Evolutionary conservation across 92 coral and sea anemone species (phyloP).

Genomic region (Actinernus sp.): DNA sequence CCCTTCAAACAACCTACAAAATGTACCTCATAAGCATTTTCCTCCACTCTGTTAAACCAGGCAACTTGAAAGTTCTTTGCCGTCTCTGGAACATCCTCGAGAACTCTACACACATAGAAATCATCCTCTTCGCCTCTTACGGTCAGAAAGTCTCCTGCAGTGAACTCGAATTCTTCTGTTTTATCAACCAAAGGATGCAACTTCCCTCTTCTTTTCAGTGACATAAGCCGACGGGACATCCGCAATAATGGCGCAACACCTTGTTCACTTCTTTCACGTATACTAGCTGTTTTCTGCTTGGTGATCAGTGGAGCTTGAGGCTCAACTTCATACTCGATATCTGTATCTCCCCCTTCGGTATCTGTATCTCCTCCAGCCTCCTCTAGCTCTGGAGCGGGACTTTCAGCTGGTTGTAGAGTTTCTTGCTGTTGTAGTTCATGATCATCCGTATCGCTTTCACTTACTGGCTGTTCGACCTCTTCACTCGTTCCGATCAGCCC

Average conservation of each 20-base stretch:
- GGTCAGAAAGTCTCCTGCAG: conserved; percentile 84
- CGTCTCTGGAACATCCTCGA: conserved; percentile 73
- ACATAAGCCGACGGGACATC: conserved; percentile 82
- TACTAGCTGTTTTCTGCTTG: conserved; percentile 28
- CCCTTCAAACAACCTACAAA: not conserved
- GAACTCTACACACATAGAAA: conserved; percentile 79
- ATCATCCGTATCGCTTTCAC: conserved; percentile 9
- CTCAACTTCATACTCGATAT: conserved; percentile 61
- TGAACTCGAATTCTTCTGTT: conserved; percentile 83
- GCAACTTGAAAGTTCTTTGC: conserved; percentile 71
- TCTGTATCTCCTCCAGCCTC: conserved; percentile 18
- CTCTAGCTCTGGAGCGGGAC: conserved; percentile 9
- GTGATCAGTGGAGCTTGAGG: conserved; percentile 27
- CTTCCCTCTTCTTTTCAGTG: conserved; percentile 79
- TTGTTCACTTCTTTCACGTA: conserved; percentile 18
- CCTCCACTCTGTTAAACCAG: conserved; percentile 78
- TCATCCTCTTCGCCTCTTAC: conserved; percentile 89
- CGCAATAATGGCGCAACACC: conserved; percentile 28
- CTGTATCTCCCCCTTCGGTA: conserved; percentile 45
- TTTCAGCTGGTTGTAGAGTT: not conserved
- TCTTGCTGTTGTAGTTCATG: conserved; percentile 29
- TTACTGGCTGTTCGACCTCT: too few relatives aligned
- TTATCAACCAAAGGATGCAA: conserved; percentile 50
- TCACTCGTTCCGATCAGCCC: conserved; percentile 4
- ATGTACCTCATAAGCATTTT: conserved; percentile 83